A percentile compares a stretch with the other conserved stretches of the same genome.
Conservation (phyloP, 2,888 invertebrate species). For the Smittia sp. region DNA sequence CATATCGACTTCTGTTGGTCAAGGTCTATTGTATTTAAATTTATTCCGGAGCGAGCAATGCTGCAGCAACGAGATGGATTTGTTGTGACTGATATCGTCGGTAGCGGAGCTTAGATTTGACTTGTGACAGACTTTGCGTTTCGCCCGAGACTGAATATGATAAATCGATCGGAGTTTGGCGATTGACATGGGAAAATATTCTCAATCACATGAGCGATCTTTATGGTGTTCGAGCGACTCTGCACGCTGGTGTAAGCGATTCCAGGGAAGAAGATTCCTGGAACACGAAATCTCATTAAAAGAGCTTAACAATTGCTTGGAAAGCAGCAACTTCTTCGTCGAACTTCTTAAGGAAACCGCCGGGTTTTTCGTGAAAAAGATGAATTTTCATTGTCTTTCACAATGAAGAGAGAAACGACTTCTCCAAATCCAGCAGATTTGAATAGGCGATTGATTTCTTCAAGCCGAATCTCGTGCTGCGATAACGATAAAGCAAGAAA, state of each 20-base stretch:
- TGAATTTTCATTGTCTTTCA: constrained; percentile 18
- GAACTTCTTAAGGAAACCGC: background rate
- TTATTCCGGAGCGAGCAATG: background rate
- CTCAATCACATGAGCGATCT: background rate
- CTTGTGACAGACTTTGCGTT: too few species aligned
- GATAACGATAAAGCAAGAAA: constrained; percentile 27
- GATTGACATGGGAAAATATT: constrained; percentile 21
- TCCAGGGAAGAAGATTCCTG: too few species aligned
- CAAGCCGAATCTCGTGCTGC: constrained; percentile 11
- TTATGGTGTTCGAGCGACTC: background rate
- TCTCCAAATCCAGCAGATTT: constrained; percentile 6
- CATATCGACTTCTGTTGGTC: constrained; percentile 29
- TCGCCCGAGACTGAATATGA: background rate
- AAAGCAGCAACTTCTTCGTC: background rate
- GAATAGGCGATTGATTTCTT: constrained; percentile 20
- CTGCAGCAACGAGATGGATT: background rate
- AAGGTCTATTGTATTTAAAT: constrained; percentile 32
- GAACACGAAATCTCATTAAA: background rate
- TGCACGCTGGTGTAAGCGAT: too few species aligned
- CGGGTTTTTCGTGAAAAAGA: background rate
- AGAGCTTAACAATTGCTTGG: background rate
- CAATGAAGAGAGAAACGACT: background rate
- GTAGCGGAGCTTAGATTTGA: too few species aligned
- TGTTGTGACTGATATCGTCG: too few species aligned
- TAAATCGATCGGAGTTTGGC: background rate